These are phyloP conservation scores for Eremophila alpestris DNA, from an alignment of 2,797 vertebrate species.

Conservation along the genomic window DNA sequence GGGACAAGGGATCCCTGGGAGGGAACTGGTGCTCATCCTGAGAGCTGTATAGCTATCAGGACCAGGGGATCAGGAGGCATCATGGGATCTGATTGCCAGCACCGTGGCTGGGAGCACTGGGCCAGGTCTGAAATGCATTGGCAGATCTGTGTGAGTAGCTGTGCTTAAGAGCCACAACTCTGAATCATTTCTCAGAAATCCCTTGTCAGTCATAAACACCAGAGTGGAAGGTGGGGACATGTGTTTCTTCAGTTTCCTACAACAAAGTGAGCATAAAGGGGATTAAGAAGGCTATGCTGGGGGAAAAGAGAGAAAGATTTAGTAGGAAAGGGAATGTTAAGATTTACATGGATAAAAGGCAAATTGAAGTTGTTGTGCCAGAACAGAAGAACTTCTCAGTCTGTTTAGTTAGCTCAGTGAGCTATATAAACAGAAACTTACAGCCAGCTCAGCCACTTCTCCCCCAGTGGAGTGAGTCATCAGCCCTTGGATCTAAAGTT, in stretches of 20 bases:
- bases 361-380: slow-evolving; percentile 65
- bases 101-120: accelerated
- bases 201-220: slow-evolving; percentile 30
- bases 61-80: not conserved
- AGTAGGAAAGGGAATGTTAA: slow-evolving; percentile 29
- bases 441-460: slow-evolving; percentile 71
- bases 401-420: slow-evolving; percentile 80
- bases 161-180: slow-evolving; percentile 23
- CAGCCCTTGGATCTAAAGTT: slow-evolving; percentile 79
- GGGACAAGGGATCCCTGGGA: not conserved
- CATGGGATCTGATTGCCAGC: not conserved
- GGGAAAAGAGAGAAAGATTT: slow-evolving; percentile 24
- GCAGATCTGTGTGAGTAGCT: not conserved
- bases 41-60: not conserved
- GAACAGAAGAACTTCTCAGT: slow-evolving; percentile 75
- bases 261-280: slow-evolving; percentile 35
- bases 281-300: slow-evolving; percentile 35
- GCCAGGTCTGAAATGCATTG: not conserved
- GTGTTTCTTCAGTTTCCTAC: slow-evolving; percentile 45
- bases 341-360: slow-evolving; percentile 53
- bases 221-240: slow-evolving; percentile 7
- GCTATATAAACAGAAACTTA: slow-evolving; percentile 80
- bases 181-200: slow-evolving; percentile 57
- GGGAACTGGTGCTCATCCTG: accelerated
- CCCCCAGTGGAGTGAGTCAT: slow-evolving; percentile 77